Base-by-base conservation (phyloP, 2,113 vertebrate genomes). In the Pelecanoides urinatrix region DNA sequence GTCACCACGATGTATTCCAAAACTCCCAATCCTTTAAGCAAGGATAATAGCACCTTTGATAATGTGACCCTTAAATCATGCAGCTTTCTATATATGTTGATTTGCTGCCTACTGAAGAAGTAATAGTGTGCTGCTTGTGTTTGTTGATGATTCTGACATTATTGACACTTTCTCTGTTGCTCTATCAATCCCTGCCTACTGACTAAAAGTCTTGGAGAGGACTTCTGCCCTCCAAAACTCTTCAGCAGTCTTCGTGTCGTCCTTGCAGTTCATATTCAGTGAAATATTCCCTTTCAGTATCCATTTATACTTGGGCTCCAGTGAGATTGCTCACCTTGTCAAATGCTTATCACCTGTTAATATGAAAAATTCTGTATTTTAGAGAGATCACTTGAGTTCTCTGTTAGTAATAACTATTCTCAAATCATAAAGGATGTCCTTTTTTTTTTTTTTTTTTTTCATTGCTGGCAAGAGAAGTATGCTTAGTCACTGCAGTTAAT, bases 401-500 rank as follows among this genome's bases (percentile, higher is more conserved):
- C 32, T 72, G 78, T 93, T 95, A 92, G 55, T 92, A 84, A 84
- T 94, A 94, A 82, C 62, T 78, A 34, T 71, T 82, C 81, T 90
- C 44, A 94, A 95, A 90, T 92, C 70, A 59, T 93, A 79, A 94
- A 90, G 53, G 66, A 85, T 93, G 36, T 85, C 8, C 16, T 1
- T 20, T 8, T 72, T 55, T 66, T 44, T 45, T 1, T 20, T 8
- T 72, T 55, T 66, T 44, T 45, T 71, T 56, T 75, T 71, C 29
- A 36, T 72, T 86, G 36, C 74, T 94, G 90, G 78, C 56, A 88
- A 55, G 70, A 90, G 74, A 70, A 92, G 29, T 56, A 3, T 88
- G 88, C 88, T 95, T 94, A 93, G 86, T 97, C 95, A 96, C 78
- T 75, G 56, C 70, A 75, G 88, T 93, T 93, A 93, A 88, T 93